Base-by-base conservation (phyloP, 2,888 invertebrate species). In the Dastarcus helophoroides region DNA sequence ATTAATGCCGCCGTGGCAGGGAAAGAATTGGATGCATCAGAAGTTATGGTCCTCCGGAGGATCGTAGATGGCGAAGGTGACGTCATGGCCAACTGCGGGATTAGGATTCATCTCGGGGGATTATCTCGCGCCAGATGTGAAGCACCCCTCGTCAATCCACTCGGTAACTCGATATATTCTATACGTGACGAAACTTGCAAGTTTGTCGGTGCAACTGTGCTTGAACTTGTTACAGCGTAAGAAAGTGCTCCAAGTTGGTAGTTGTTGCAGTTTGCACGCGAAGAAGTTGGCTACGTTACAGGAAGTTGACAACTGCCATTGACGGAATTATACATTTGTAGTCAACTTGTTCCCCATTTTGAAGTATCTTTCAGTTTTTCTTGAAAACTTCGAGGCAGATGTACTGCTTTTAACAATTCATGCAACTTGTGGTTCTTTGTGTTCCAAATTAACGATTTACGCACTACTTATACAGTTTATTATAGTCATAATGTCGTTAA, bases 81-180 rank as follows among this genome's bases (percentile, higher is more conserved):
- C 55, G 56, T 58, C 57, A 56, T 43, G 48, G 48, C 45, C 46
- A 46, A 51, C 46, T 48, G 42, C 31, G 49, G 51, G 56, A 56
- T 55, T 50, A 51, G 47, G 48, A 51, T 51, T 48, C 51, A 51
- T 55, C 56, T 51, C 51, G 33, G 35, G 54, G 55, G 56, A 56
- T 53, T 52, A 53, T 49, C 51, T 43, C 39, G 41, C 46, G 49
- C 51, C 54, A 54, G 53, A 53, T 54, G 54, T 41, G 41, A 41
- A 37, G 37, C 36, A 39, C 38, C 43, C 46, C 44, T 44, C 46
- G 44, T 53, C 53, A 51, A 51, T 53, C 46, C 46, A 48, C 42
- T 44, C 38, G 43, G 50, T 50, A 55, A 55, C 51, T 53, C 51
- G 52, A 54, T 55, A 54, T 54, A 54, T 46, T 48, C 43, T 39